Base-by-base conservation (phyloP, 1,140 invertebrate genomes). In the Laupala kohalensis region DNA sequence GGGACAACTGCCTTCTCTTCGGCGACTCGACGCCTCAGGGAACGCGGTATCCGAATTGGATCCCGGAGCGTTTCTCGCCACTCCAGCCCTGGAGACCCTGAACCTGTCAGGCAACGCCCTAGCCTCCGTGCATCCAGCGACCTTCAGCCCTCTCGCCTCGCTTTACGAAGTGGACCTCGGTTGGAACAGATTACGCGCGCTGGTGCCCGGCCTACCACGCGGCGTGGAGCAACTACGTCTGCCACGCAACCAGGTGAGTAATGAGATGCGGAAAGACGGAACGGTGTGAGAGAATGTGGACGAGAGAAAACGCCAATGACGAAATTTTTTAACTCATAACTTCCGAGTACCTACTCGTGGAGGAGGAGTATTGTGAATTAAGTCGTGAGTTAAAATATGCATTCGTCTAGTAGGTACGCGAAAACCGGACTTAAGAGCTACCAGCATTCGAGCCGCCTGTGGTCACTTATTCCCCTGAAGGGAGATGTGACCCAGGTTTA, bases 101-200 rank as follows among this genome's bases (percentile, higher is more conserved):
- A 93, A 94, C 79, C 81, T 94, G 25, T 93, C 91, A 2, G 82
- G 84, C 25, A 95, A 95, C 78, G 84, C 85, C 25, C 77, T 92
- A 4, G 81, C 84, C 4, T 83, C 84, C 3, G 76, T 91, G 64
- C 90, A 91, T 80, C 88, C 88, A 0, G 84, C 86, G 66, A 92
- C 92, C 0, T 90, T 95, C 71, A 81, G 87, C 73, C 88, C 90
- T 76, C 77, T 95, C 63, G 82, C 82, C 15, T 87, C 88, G 71
- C 81, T 95, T 0, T 92, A 89, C 73, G 91, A 92, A 78, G 78
- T 95, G 24, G 92, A 94, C 77, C 80, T 91, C 4, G 90, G 91
- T 74, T 85, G 84, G 76, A 96, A 95, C 79, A 82, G 87, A 74
- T 77, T 95, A 24, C 78, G 86, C 6, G 85, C 88, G 76, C 85